A percentile compares a stretch with the other conserved stretches of the same genome.
phyloP scores from a whole-genome alignment of 2,888 invertebrate genomes.

The Xiphydria camelus region DNA sequence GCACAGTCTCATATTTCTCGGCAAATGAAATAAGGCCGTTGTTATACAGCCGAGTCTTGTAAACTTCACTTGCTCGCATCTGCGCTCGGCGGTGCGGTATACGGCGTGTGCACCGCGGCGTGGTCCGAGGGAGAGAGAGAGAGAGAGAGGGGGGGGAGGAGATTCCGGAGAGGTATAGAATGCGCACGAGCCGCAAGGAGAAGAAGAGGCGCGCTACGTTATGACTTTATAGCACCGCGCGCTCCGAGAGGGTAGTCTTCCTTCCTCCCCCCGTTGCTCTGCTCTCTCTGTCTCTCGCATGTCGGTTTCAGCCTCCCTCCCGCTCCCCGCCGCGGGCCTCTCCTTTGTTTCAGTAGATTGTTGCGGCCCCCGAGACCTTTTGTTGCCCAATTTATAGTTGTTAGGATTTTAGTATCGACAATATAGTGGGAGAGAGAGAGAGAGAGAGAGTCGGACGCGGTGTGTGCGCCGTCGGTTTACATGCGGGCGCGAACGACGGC shows the following conservation, averaged over 20 bases:
- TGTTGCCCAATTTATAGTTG: constrained; percentile 49
- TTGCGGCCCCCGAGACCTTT: constrained; percentile 26
- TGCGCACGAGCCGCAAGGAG: background rate
- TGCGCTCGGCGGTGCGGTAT: constrained; percentile 12
- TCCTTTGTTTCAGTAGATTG: constrained; percentile 29
- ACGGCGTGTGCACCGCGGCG: too few species aligned
- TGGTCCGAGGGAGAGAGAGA: background rate
- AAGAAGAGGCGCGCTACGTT: constrained; percentile 18
- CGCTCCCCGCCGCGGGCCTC: constrained; percentile 11
- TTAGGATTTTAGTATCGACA: constrained; percentile 35
- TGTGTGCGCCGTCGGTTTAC: too few species aligned
- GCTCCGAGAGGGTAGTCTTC: constrained; percentile 25
- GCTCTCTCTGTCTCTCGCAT: constrained; percentile 14
- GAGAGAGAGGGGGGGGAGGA: background rate
- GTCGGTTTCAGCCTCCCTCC: constrained; percentile 1
- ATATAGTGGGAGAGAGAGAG: constrained; percentile 23
- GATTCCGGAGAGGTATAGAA: constrained; percentile 1
- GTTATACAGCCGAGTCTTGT: constrained; percentile 44
- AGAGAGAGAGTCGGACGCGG: background rate
- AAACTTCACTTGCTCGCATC: constrained; percentile 36
- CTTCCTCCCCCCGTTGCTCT: constrained; percentile 15
- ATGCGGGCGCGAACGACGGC: too few species aligned
- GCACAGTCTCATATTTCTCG: constrained; percentile 41
- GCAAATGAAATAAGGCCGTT: constrained; percentile 49
- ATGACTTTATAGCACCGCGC: constrained; percentile 48